Evolutionary conservation across 2,888 invertebrate genomes (phyloP), one percentile per base, ranked within the genome.

Genomic region (Eupithecia dodoneata): DNA sequence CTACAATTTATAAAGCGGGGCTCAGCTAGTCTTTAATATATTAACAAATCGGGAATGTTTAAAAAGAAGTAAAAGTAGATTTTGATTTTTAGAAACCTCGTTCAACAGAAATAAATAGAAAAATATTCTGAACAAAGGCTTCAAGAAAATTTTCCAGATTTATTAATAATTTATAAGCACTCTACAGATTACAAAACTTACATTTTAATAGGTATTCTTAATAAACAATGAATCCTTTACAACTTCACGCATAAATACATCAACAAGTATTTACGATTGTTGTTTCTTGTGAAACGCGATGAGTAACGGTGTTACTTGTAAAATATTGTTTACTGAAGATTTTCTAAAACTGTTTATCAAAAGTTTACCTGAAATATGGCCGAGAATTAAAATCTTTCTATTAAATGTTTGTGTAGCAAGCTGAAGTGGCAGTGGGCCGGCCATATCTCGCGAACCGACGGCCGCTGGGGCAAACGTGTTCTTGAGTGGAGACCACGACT

Each of bases 231-330:
- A 71, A 71, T 71, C 49, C 52, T 75, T 73, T 80, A 77, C 76
- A 80, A 86, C 84, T 85, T 83, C 47, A 45, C 71, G 69, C 79
- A 82, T 82, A 85, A 86, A 86, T 85, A 84, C 77, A 82, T 83
- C 85, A 71, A 72, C 65, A 52, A 73, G 81, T 87, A 88, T 90
- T 89, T 91, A 91, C 83, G 89, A 81, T 83, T 84, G 79, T 85
- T 73, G 67, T 78, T 83, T 82, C 81, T 84, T 81, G 81, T 80
- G 84, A 87, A 93, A 84, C 83, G 86, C 76, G 72, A 77, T 78
- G 79, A 79, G 78, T 41, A 75, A 78, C 69, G 71, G 76, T 63
- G 55, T 67, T 49, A 78, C 73, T 78, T 78, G 55, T 69, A 66
- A 66, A 42, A 66, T 15, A 42, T 42, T 15, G 41, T 66, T 66